Percentiles rank a stretch among this genome's conserved stretches.
phyloP scores from a whole-genome alignment of 2,888 invertebrate species.

The Lordiphosa fenestrarum region DNA sequence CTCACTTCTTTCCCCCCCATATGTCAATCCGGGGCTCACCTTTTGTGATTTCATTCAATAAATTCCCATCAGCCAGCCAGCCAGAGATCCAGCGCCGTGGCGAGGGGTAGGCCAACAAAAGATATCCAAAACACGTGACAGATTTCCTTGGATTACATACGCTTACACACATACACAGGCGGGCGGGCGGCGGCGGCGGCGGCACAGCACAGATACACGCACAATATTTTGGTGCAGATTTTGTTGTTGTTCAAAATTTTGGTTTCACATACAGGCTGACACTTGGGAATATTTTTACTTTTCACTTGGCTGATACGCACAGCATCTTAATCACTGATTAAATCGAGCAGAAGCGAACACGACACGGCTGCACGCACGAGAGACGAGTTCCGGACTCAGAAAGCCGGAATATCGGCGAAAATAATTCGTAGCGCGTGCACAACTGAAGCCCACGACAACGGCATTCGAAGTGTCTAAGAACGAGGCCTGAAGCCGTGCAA shows the following conservation, averaged over 20 bases:
- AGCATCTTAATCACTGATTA: slow-evolving; percentile 48
- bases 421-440: slow-evolving; percentile 33
- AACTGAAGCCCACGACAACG: slow-evolving; percentile 76
- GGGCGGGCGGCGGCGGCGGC: slow-evolving; percentile 10
- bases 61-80: slow-evolving; percentile 33
- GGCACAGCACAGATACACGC: slow-evolving; percentile 16
- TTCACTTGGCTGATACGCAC: slow-evolving; percentile 44
- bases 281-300: slow-evolving; percentile 13
- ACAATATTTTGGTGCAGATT: slow-evolving; percentile 12
- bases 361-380: slow-evolving; percentile 26
- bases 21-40: slow-evolving; percentile 47
- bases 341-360: slow-evolving; percentile 42
- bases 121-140: slow-evolving; percentile 70
- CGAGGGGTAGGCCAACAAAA: slow-evolving; percentile 53
- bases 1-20: slow-evolving; percentile 18
- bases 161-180: slow-evolving; percentile 34
- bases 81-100: slow-evolving; percentile 14
- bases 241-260: slow-evolving; percentile 38
- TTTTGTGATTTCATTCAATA: slow-evolving; percentile 57
- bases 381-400: slow-evolving; percentile 15
- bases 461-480: slow-evolving; percentile 75
- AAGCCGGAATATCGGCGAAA: slow-evolving; percentile 17
- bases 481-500: slow-evolving; percentile 31
- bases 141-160: slow-evolving; percentile 65
- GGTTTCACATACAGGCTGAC: slow-evolving; percentile 1